Base-by-base conservation (phyloP, 2,113 vertebrate genomes). In the Corythornis vintsioides region DNA sequence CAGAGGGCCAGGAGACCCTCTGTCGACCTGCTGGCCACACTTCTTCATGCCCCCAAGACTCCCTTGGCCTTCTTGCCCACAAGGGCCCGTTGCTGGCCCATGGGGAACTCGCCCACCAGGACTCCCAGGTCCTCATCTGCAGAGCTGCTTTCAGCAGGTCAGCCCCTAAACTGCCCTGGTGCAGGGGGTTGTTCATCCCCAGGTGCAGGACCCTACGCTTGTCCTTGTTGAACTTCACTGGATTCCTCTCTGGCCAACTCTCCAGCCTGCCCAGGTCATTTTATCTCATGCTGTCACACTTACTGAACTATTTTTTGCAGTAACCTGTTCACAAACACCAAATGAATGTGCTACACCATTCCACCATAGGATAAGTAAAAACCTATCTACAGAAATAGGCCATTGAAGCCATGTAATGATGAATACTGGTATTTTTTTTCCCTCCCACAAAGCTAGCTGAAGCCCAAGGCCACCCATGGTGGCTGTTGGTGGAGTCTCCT, bases 361-460 rank as follows among this genome's bases (percentile, higher is more conserved):
- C 56, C 35, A 53, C 35, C 9, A 0, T 7, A 9, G 18, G 50
- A 13, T 1, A 2, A 42, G 45, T 10, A 1, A 35, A 35, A 57
- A 11, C 22, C 12, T 57, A 42, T 22, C 57, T 2, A 0, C 9
- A 28, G 63, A 65, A 47, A 33, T 28, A n/a, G 7, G 17, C n/a
- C n/a, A 6, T 2, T 21, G 45, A 45, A 65, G 42, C n/a, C 9
- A 11, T 10, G 15, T 40, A 55, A 7, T 5, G 47, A 2, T 14
- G 15, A 56, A 18, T 40, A 28, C n/a, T 70, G 28, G 38, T 21
- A 38, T 21, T 3, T 66, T 43, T 57, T 33, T 7, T 8, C 31
- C 18, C 3, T 19, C 20, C 28, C 9, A 3, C 4, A 6, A 22
- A 72, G 18, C 26, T 65, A 56, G 31, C 50, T 64, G 24, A 56